Base-by-base conservation (phyloP, 1,140 invertebrate genomes). In the Rhizoglyphus robini region DNA sequence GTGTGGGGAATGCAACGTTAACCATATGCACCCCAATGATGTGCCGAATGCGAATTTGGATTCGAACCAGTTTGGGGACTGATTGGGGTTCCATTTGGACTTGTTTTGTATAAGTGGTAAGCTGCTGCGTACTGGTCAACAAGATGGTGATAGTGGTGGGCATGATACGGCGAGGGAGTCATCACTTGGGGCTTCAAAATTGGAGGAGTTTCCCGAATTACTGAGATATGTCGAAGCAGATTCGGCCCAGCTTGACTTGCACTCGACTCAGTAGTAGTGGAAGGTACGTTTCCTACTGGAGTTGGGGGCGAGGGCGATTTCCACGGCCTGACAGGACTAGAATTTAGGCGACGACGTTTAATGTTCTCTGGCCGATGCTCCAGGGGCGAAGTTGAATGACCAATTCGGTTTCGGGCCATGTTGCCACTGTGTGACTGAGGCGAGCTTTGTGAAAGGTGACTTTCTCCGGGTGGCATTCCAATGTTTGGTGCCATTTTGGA, bases 301-400 rank as follows among this genome's bases (percentile, higher is more conserved):
- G 58, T 30, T 29, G 62, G 61, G 4, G 67, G 67, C 48, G 67
- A 68, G 18, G 67, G 67, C 32, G 67, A 66, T 30, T 65, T 65
- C 67, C 67, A 68, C 18, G 67, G 67, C 15, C 67, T 36, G 30
- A 68, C 67, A 34, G 67, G 67, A 68, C 67, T 68, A 65, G 67
- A 68, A 27, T 68, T 65, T 15, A 61, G 54, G 30, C 67, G 23
- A 8, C 67, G 54, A 20, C 67, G 36, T 46, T 68, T 68, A n/a
- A 48, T 31, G 27, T 48, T 32, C 1, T 30, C 36, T 18, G 38
- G n/a, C 15, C 63, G 11, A 18, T 34, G 18, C 23, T 31, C 32
- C 36, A 49, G 25, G 15, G 51, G 63, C 20, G 58, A 65, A 15
- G 48, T 1, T 2, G 48, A 51, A 51, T 51, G 3, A 13, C 20